A percentile compares a stretch with the other conserved stretches of the same genome.
These are phyloP conservation scores for Artibeus lituratus DNA, from an alignment of 2,797 vertebrate species.

Conservation along the genomic window DNA sequence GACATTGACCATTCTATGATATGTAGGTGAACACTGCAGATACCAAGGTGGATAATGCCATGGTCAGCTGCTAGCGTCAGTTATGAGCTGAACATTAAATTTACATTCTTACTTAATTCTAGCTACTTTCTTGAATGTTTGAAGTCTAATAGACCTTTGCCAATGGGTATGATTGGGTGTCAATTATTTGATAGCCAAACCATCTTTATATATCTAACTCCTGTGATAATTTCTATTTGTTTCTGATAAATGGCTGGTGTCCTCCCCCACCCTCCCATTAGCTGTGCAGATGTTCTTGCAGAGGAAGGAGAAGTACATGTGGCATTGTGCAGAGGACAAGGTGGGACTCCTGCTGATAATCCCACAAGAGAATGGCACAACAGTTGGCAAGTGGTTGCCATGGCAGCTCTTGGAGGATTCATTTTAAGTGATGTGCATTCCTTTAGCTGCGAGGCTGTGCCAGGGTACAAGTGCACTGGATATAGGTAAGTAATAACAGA, in stretches of 20 bases:
- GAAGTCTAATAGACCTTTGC: not conserved
- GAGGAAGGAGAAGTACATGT: conserved; percentile 90
- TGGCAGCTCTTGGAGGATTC: conserved; percentile 92
- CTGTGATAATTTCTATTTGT: not conserved
- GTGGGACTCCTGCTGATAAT: conserved; percentile 92
- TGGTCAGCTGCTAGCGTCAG: not conserved
- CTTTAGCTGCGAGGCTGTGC: conserved; percentile 83
- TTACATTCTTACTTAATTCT: not conserved
- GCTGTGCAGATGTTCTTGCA: conserved; percentile 88
- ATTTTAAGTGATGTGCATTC: conserved; percentile 87
- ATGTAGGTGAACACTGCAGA: not conserved
- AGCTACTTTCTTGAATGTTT: not conserved
- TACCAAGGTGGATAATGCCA: not conserved
- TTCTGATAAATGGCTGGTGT: not conserved
- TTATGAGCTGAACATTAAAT: conserved; percentile 7
- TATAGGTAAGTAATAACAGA: conserved; percentile 89
- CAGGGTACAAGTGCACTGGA: conserved; percentile 93
- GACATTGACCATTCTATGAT: not conserved
- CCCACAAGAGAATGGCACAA: conserved; percentile 95
- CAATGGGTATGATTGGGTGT: not conserved
- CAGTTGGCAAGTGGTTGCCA: conserved; percentile 95
- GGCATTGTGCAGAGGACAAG: conserved; percentile 95
- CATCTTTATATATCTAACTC: not conserved
- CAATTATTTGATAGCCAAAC: conserved; percentile 26
- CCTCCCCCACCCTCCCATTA: conserved; percentile 63